Evolutionary conservation across 2,797 vertebrate species (phyloP).

Genomic region (Lepus townsendii): DNA sequence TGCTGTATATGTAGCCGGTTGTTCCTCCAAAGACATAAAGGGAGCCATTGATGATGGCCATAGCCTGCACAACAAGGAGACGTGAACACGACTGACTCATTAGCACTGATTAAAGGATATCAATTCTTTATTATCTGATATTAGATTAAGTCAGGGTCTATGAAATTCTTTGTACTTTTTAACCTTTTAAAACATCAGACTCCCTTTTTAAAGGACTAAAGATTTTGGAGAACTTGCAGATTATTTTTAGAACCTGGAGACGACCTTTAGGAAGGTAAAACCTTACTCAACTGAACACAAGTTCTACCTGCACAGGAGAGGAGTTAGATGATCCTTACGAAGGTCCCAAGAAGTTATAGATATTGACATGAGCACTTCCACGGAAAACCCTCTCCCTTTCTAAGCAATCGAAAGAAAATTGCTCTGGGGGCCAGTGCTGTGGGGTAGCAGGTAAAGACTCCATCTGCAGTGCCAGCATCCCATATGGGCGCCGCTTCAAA

Average conservation of each 20-base stretch:
- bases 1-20: conserved; percentile 98
- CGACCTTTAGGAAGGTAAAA: conserved; percentile 44
- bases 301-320: not conserved
- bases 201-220: not conserved
- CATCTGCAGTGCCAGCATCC: too few relatives aligned
- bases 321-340: not conserved
- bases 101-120: not conserved
- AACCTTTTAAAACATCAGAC: conserved; percentile 51
- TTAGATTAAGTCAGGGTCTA: conserved; percentile 19
- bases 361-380: not conserved
- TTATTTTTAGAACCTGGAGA: conserved; percentile 39
- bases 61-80: conserved; percentile 86
- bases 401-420: conserved; percentile 47
- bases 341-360: not conserved
- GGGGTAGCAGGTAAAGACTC: too few relatives aligned
- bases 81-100: not conserved
- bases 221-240: not conserved
- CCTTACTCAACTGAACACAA: conserved; percentile 8
- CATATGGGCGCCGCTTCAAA: too few relatives aligned
- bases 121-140: too few relatives aligned
- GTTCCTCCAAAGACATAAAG: conserved; percentile 99
- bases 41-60: conserved; percentile 97
- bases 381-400: conserved; percentile 20
- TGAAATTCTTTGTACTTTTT: conserved; percentile 59
- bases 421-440: not conserved